Conservation (phyloP, 2,888 invertebrate species). For the Hartigia nigra region DNA sequence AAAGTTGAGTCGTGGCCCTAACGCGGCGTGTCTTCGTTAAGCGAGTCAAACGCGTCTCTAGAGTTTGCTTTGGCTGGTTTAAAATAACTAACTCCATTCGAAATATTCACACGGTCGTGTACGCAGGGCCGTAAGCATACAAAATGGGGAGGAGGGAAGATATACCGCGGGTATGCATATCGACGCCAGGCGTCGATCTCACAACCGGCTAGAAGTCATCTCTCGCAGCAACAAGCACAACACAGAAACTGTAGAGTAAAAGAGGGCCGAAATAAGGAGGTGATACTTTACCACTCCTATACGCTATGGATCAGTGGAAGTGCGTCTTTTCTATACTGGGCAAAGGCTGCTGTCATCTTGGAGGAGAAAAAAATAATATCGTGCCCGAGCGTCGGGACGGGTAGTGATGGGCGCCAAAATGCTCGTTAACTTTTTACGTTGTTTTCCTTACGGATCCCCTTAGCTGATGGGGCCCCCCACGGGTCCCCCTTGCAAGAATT, state of each 20-base stretch:
- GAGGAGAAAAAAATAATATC: slow-evolving; percentile 33
- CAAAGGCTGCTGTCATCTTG: slow-evolving; percentile 19
- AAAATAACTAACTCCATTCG: slow-evolving; percentile 55
- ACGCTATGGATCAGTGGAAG: neutral
- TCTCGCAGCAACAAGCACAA: neutral
- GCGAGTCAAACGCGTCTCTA: slow-evolving; percentile 46
- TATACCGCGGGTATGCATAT: neutral
- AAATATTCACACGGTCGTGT: slow-evolving; percentile 57
- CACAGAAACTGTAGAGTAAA: neutral
- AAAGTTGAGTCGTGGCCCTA: slow-evolving; percentile 49
- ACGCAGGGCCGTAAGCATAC: slow-evolving; percentile 2
- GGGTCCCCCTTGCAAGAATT: neutral
- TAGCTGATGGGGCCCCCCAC: neutral
- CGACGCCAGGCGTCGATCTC: neutral
- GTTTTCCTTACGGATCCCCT: slow-evolving; percentile 19
- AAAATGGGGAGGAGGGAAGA: neutral
- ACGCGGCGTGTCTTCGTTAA: slow-evolving; percentile 56
- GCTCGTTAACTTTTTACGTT: slow-evolving; percentile 37
- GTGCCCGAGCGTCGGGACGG: slow-evolving; percentile 20
- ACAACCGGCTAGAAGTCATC: neutral
- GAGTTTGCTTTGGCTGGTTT: slow-evolving; percentile 60
- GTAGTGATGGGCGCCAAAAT: slow-evolving; percentile 44
- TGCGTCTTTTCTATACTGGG: neutral
- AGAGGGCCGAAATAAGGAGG: neutral
- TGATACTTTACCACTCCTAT: neutral